phyloP scores from a whole-genome alignment of 2,797 vertebrate genomes.

The Lateolabrax maculatus region DNA sequence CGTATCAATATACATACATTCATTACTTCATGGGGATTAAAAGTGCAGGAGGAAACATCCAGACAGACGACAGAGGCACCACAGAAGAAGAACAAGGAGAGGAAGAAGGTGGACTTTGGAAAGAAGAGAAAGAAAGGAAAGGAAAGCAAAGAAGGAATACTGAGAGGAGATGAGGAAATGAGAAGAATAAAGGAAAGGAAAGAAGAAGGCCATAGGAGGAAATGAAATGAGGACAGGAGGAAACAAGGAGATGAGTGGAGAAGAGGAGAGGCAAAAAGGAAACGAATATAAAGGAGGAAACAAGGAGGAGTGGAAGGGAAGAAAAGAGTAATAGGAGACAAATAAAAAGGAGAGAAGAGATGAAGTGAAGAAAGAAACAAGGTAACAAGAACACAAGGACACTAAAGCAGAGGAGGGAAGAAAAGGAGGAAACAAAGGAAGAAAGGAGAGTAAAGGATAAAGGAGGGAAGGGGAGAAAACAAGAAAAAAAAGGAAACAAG shows the following conservation, averaged over 20 bases:
- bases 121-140: too few species aligned
- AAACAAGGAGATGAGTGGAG: too few species aligned
- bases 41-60: neutral
- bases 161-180: neutral
- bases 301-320: too few species aligned
- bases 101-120: neutral
- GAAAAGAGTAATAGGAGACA: too few species aligned
- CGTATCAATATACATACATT: conserved; percentile 28
- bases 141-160: too few species aligned
- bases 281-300: neutral
- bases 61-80: neutral
- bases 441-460: neutral
- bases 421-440: neutral
- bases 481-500: neutral
- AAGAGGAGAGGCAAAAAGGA: too few species aligned
- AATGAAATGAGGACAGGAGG: too few species aligned
- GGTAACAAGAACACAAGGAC: neutral
- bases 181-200: neutral
- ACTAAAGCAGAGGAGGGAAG: neutral
- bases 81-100: neutral
- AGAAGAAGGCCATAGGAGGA: too few species aligned
- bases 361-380: too few species aligned
- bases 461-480: too few species aligned
- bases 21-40: conserved; percentile 5
- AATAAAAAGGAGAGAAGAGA: too few species aligned